Evolutionary conservation across 2,888 invertebrate species (phyloP), one percentile per base, ranked within the genome.

Genomic region (Phengaris arion): DNA sequence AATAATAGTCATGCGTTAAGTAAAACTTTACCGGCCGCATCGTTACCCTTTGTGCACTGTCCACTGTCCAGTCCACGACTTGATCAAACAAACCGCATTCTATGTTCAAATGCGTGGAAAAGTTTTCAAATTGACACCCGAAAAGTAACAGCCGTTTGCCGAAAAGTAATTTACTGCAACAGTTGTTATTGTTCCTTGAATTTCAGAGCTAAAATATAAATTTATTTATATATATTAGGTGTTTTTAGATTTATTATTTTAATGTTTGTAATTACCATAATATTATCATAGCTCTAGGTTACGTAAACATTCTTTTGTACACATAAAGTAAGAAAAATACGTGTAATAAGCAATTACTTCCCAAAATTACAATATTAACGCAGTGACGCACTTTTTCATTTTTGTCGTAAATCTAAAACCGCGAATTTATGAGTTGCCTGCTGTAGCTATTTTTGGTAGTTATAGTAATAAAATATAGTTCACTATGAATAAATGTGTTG

Each of bases 1-100:
- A 77, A 82, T 89, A 82, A 87, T 82, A 87, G 74, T 83, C 84
- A 85, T 81, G 89, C 92, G 87, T 89, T 79, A 79, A 80, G 82
- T 78, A 79, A 81, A 84, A 84, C 81, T 86, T 85, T 80, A 81
- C 78, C 77, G 80, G 86, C 90, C 90, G 81, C 87, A 85, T 86
- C 84, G 85, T 86, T 89, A 88, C 77, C 81, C 85, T 85, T 83
- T 81, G 81, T 80, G 64, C 13, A 64, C 76, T 77, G 74, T 68
- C 48, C 13, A 64, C 76, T 77, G 74, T 68, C 48, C 74, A 75
- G 77, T 82, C 84, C 85, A 81, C 80, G 77, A n/a, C 35, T 54
- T 70, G 69, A 69, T 69, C 69, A 68, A 69, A 72, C 69, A 73
- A 64, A 79, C 76, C 74, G 51, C 74, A 70, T 12, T 64, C 68